Conservation (phyloP, 2,888 invertebrate species). For the Erebia ligea region DNA sequence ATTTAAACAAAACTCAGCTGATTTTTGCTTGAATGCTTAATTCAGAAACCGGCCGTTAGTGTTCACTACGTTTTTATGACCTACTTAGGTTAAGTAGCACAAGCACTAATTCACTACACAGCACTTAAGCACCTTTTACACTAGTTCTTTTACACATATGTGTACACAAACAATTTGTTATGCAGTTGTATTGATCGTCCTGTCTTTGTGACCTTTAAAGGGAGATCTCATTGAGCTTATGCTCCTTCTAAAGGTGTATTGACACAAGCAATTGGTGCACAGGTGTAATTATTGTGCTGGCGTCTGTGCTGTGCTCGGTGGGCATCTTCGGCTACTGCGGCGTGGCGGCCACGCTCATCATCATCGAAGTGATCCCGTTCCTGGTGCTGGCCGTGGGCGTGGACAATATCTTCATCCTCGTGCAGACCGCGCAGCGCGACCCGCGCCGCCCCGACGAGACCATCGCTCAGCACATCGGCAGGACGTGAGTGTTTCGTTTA, state of each 20-base stretch:
- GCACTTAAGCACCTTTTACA: no score
- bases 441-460: conserved; percentile 88
- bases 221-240: neutral
- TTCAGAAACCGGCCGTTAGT: no score
- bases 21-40: no score
- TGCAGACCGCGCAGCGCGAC: conserved; percentile 96
- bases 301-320: conserved; percentile 96
- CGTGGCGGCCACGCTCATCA: conserved; percentile 96
- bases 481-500: conserved; percentile 86
- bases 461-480: conserved; percentile 93
- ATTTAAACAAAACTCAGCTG: no score
- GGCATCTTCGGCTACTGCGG: conserved; percentile 96
- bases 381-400: conserved; percentile 98
- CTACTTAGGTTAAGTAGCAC: no score
- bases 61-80: no score
- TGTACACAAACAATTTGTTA: no score
- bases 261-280: conserved; percentile 45
- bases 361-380: conserved; percentile 99
- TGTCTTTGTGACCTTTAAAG: no score
- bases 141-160: no score
- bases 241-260: neutral
- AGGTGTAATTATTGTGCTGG: conserved; percentile 96
- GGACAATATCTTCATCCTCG: conserved; percentile 99
- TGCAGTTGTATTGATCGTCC: no score
- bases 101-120: no score